Evolutionary conservation across 1,140 invertebrate genomes (phyloP), one percentile per base, ranked within the genome.

Genomic region (Cherax quadricarinatus): DNA sequence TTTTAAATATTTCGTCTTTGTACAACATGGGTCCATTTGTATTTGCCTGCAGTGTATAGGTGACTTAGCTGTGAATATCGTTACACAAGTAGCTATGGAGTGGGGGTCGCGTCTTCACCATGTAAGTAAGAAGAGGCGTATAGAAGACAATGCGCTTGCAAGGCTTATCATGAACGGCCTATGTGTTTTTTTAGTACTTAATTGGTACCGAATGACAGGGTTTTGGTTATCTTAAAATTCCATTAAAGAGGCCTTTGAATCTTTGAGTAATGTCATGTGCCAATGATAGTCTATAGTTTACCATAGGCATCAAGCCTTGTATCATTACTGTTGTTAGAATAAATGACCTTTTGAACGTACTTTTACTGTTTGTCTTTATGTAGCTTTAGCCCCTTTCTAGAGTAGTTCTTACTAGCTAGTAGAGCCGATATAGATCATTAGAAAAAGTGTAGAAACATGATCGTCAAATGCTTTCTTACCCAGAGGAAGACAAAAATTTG

Each of bases 261-360:
- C 81, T 91, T 86, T 70, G 62, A 79, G 84, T 86, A 86, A 79
- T 88, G 89, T 91, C 89, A 91, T 93, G 93, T 93, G 93, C 93
- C 93, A 93, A 93, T 93, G 93, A 91, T 93, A 87, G 85, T 57
- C 66, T 91, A 83, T 91, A 93, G 93, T 91, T 93, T 81, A 88
- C 84, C 79, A 86, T 87, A 91, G 93, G 93, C 93, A 86, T 48
- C 89, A 70, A 91, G 93, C 93, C 93, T 91, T 93, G 93, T 93
- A 93, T 82, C 60, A 93, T 93, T 91, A 49, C 84, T 93, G 93
- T 93, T 93, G 66, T 91, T 91, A 93, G 93, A 93, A 93, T 93
- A 93, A 93, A 93, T 82, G 80, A 73, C 87, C 75, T 91, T 88
- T 91, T 88, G 89, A 93, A 88, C 93, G 93, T 88, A 93, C 88